A percentile compares a stretch with the other conserved stretches of the same genome.
Evolutionary conservation across 2,888 invertebrate species (phyloP).

Genomic region (Ophion slaviceki): DNA sequence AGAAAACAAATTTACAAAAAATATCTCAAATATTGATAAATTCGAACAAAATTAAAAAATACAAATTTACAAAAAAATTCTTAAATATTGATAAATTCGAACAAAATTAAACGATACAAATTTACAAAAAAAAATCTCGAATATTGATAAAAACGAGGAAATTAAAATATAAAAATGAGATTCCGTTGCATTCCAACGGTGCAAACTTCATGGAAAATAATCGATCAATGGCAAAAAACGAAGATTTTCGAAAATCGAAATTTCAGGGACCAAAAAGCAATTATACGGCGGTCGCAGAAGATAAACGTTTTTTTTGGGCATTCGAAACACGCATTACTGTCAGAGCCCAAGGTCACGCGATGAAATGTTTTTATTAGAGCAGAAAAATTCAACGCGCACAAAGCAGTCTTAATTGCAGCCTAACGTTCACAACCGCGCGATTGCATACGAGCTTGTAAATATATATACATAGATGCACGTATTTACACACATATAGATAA

Average conservation of each 20-base stretch:
- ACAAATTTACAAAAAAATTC: no score
- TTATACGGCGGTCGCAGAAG: background rate
- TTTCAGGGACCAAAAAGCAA: background rate
- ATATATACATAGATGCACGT: background rate
- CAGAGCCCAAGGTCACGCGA: background rate
- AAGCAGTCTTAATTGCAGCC: background rate
- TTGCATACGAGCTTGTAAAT: constrained; percentile 13
- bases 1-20: no score
- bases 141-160: no score
- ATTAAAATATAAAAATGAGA: no score
- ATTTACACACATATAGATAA: background rate
- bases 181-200: no score
- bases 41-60: no score
- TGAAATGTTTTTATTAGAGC: background rate
- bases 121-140: no score
- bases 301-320: background rate
- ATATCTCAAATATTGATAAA: no score
- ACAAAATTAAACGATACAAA: no score
- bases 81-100: no score
- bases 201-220: background rate
- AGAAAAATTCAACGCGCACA: background rate
- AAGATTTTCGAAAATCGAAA: background rate
- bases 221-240: background rate
- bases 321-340: background rate
- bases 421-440: constrained; percentile 22